These are phyloP conservation scores for Sinella curviseta DNA, from an alignment of 1,140 invertebrate genomes.

Conservation along the genomic window DNA sequence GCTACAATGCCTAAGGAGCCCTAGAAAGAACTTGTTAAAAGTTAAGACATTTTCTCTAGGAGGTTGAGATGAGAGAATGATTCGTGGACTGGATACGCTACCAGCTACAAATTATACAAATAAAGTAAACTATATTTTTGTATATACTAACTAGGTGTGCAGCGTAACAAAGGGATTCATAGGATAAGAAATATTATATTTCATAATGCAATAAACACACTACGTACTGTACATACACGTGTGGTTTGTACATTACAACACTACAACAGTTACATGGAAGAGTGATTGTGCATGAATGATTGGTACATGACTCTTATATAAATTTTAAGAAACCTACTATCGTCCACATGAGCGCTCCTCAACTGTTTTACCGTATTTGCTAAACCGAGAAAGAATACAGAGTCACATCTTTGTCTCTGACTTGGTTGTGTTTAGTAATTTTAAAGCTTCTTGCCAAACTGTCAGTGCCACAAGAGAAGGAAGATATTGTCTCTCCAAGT, in stretches of 20 bases:
- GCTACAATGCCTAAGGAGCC: too few relatives aligned
- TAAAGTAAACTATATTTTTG: background rate
- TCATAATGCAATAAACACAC: too few relatives aligned
- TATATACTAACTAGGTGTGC: background rate
- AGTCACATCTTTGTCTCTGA: too few relatives aligned
- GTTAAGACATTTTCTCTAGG: background rate
- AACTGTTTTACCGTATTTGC: too few relatives aligned
- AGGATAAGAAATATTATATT: background rate
- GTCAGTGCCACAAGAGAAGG: background rate
- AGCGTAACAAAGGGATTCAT: background rate
- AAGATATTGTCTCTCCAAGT: background rate
- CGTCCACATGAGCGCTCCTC: background rate
- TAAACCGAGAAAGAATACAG: too few relatives aligned
- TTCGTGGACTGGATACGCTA: too few relatives aligned
- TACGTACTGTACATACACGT: background rate
- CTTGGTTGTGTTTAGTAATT: background rate
- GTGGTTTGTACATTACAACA: background rate
- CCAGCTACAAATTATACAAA: background rate
- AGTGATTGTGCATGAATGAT: constrained; percentile 12
- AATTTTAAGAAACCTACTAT: background rate
- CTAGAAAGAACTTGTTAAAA: background rate
- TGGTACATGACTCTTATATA: too few relatives aligned
- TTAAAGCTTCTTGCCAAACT: constrained; percentile 11
- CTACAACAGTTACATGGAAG: background rate
- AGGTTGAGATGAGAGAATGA: too few relatives aligned